Evolutionary conservation across 2,113 vertebrate genomes (phyloP), one percentile per base, ranked within the genome.

Genomic region (Heterochromis multidens): DNA sequence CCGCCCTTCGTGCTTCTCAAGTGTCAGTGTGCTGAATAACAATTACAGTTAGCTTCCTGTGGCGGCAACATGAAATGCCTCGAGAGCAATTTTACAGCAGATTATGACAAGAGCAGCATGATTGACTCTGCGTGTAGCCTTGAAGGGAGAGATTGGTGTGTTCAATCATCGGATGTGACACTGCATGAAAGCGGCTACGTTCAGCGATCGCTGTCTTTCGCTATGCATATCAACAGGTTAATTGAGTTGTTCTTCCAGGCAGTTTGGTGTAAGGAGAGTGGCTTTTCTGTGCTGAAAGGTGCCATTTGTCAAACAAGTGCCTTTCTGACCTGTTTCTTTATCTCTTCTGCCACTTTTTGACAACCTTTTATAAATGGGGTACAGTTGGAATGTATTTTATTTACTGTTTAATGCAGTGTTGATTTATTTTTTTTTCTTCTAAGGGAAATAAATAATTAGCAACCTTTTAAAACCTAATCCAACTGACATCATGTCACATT

Each of bases 101-200:
- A 87, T 90, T 82, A 86, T 81, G 63, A 88, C 61, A 43, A 74
- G 61, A 82, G 82, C 56, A 52, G 67, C 84, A 67, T 80, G 86
- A 88, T 63, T 80, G 89, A 87, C 83, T 84, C 76, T 23, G 86
- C 27, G 11, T 87, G 80, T 29, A 72, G 85, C 85, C 81, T 86
- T 57, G 79, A 63, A 60, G 27, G 63, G 49, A 60, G 82, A 90
- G 91, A 91, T 84, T 78, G 84, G 65, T 91, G 84, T 86, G 57
- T 88, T 90, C 67, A 88, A 80, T 91, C 88, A 90, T 76, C n/a
- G 79, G 59, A 86, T 81, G 82, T 87, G 86, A 87, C 90, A 89
- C 72, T 14, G 83, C 86, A 78, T 87, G 86, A 83, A 83, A 81
- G 80, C 19, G 14, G 76, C 54, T 58, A 21, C 56, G 67, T 79